Evolutionary conservation across 2,888 invertebrate species (phyloP), one percentile per base, ranked within the genome.

Genomic region (Agrotis segetum): DNA sequence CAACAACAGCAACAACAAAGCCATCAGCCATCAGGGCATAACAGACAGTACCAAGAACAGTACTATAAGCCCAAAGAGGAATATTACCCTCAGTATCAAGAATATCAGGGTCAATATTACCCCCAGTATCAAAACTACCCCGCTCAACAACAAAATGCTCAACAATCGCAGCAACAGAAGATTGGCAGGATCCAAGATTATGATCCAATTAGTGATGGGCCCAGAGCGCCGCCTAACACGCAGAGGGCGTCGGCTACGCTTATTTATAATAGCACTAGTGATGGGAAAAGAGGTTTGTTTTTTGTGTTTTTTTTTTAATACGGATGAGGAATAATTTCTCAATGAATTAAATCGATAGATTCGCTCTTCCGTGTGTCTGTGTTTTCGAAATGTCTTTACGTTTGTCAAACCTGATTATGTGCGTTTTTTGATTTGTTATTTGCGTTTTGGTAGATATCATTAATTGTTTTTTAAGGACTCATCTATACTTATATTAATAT

Each of bases 101-200:
- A 87, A 2, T 72, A 77, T 16, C 77, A 77, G 16, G 77, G 65
- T 1, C 73, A 73, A 52, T 73, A 73, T 21, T 73, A 73, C 6
- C 59, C 73, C 1, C 73, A 73, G 53, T 74, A 73, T 47, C 79
- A 94, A 71, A 85, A 85, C 7, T 88, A 90, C 61, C 91, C 89
- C 29, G 89, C 86, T 61, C 88, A 88, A 59, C 88, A 88, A 76
- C 90, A 90, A 70, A 90, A 92, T 47, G 89, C 88, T 3, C 80
- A 71, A 13, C 80, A 76, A 9, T 50, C 58, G 17, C 69, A 62
- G 6, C 73, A 71, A 0, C 94, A 94, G 91, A 96, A 96, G 91
- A 97, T 98, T 90, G 97, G 98, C 80, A 97, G 98, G 95, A 98
- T 98, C 83, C 98, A 98, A 81, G 98, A 98, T 88, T 98, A 98